A percentile compares a stretch with the other conserved stretches of the same genome.
These are phyloP conservation scores for Axea sp. DNA, from an alignment of 2,888 invertebrate species.

Conservation along the genomic window DNA sequence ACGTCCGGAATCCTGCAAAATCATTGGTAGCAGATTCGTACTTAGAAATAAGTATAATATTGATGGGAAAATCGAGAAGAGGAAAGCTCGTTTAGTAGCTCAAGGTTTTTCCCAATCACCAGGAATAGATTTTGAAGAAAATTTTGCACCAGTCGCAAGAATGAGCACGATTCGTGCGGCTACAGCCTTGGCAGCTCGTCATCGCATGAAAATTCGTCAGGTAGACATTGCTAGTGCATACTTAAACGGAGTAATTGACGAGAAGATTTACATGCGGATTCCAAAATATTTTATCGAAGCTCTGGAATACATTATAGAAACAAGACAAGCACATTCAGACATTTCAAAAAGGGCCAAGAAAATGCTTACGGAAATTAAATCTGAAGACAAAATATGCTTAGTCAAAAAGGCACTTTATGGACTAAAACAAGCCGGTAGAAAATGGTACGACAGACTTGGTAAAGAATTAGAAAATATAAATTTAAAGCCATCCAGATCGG, in stretches of 20 bases:
- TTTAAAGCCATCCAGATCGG: conserved; percentile 35
- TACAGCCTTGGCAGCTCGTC: too few species aligned
- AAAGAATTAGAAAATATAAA: conserved; percentile 30
- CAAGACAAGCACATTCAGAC: too few species aligned
- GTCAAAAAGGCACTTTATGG: conserved; percentile 57
- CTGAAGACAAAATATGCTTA: conserved; percentile 38
- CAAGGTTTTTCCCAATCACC: conserved; percentile 18
- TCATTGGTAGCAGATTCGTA: conserved; percentile 23
- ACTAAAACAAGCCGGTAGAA: conserved; percentile 49
- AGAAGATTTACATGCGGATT: conserved; percentile 31
- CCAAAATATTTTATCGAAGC: not conserved
- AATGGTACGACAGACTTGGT: conserved; percentile 47
- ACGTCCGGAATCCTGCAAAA: too few species aligned
- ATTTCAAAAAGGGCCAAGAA: conserved; percentile 23
- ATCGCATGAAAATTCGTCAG: too few species aligned
- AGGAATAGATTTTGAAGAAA: conserved; percentile 18
- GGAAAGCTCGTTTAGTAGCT: not conserved
- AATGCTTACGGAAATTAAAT: not conserved
- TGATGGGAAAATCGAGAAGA: conserved; percentile 14
- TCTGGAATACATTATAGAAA: not conserved
- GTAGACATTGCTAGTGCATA: too few species aligned
- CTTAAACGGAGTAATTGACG: not conserved
- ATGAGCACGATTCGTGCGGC: too few species aligned
- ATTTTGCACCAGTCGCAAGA: conserved; percentile 14
- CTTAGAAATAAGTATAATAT: not conserved